Evolutionary conservation across 2,888 invertebrate species (phyloP), one percentile per base, ranked within the genome.

Genomic region (Dynastes tityus): DNA sequence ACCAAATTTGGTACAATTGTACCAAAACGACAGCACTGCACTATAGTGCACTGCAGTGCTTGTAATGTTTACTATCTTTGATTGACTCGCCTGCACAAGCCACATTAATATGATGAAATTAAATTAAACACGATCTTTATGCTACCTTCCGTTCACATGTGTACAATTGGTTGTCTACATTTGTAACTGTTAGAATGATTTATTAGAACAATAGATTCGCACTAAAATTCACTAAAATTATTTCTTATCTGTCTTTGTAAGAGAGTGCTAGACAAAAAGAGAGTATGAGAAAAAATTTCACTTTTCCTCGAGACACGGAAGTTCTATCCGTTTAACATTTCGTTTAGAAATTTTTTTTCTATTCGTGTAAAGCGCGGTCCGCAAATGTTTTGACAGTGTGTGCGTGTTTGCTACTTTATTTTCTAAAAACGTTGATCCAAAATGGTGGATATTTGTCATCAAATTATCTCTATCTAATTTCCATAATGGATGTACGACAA

Each of bases 381-480:
- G 29, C 73, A 27, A 74, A 70, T 74, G 77, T 79, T 80, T 80
- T 80, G 79, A 79, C 80, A 79, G 77, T 75, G 65, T 78, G 63
- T 75, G 65, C 75, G 63, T 78, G 73, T 79, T 77, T 65, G 67
- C 45, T 49, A 68, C 68, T 27, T 63, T 49, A 79, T 77, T 80
- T 79, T 79, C 79, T 80, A 80, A 81, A 80, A 80, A 82, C 82
- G 80, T 82, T 84, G 82, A 85, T 86, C 84, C 85, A 87, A 88
- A 83, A 88, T 88, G 88, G 88, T 85, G 84, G 86, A 84, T 85
- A 85, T 87, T 87, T 87, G 84, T 86, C 85, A 86, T 85, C 85
- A 85, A 85, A 85, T 84, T 83, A 84, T 83, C 82, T 84, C 82
- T 83, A 84, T 84, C 83, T 84, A 83, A 85, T 85, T 82, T 77